Conservation (phyloP, 2,113 vertebrate species). For the Peromyscus californicus region DNA sequence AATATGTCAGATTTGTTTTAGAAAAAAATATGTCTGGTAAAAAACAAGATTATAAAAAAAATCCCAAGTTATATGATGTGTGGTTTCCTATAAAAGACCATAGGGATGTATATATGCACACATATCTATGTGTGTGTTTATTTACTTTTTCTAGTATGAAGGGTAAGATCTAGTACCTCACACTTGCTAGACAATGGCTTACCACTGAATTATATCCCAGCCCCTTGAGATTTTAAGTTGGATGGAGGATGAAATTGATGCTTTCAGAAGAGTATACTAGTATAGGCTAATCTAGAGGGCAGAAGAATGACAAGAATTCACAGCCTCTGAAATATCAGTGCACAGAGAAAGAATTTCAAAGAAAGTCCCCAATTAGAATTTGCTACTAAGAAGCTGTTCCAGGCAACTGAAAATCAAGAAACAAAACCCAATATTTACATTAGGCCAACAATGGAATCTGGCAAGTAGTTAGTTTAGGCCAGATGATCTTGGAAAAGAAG, state of each 20-base stretch:
- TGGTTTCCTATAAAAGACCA: neutral
- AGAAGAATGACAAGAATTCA: conserved; percentile 6
- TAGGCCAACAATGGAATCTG: neutral
- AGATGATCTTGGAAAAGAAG: conserved; percentile 2
- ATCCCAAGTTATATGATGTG: neutral
- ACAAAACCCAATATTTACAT: neutral
- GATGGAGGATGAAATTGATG: conserved; percentile 36
- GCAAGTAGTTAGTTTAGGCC: neutral
- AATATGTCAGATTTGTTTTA: neutral
- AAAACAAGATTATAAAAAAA: conserved; percentile 2
- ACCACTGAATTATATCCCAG: no score
- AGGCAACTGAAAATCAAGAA: conserved; percentile 50
- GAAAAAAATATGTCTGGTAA: neutral
- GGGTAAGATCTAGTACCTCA: neutral
- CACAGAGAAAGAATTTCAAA: conserved; percentile 20
- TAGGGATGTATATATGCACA: neutral
- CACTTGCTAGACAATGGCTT: neutral
- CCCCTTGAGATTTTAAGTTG: neutral
- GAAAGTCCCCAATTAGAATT: neutral
- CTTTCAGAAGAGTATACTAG: neutral
- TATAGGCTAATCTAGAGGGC: neutral
- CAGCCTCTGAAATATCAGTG: conserved; percentile 25
- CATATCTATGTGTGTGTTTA: neutral
- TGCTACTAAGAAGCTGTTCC: conserved; percentile 11
- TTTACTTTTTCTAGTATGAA: neutral